These are phyloP conservation scores for Labeo calbasu DNA, from an alignment of 2,797 vertebrate genomes.

Conservation along the genomic window DNA sequence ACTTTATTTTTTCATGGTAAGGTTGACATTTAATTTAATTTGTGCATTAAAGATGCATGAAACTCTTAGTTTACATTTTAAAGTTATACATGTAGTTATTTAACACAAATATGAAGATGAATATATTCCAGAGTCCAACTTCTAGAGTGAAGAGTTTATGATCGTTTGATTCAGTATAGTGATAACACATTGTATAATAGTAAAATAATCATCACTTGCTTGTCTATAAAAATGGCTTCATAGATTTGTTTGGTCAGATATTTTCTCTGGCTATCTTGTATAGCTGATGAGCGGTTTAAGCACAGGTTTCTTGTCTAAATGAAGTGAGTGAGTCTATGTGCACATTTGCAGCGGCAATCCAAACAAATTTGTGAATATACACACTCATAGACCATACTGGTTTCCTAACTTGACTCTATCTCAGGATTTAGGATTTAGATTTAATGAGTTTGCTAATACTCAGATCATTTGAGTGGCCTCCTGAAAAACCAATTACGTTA, in stretches of 20 bases:
- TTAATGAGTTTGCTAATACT: slow-evolving; percentile 22
- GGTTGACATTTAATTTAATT: too few relatives aligned
- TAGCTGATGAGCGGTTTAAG: background rate
- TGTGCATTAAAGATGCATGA: too few relatives aligned
- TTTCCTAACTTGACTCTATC: slow-evolving; percentile 3
- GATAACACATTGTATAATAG: background rate
- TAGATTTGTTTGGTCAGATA: background rate
- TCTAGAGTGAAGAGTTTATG: background rate
- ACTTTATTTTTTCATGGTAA: too few relatives aligned
- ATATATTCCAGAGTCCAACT: background rate
- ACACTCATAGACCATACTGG: background rate
- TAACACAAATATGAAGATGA: background rate
- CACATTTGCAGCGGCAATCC: background rate
- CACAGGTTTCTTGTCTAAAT: background rate
- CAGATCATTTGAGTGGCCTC: background rate
- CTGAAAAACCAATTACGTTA: slow-evolving; percentile 21
- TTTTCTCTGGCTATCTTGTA: background rate
- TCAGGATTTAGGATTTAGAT: background rate
- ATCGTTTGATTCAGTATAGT: background rate
- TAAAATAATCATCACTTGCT: background rate
- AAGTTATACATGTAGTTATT: background rate
- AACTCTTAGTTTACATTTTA: background rate
- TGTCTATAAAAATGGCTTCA: background rate
- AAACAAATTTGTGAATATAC: background rate
- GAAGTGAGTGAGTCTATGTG: background rate